These are phyloP conservation scores for Galleria mellonella DNA, from an alignment of 1,140 invertebrate genomes.

Conservation along the genomic window DNA sequence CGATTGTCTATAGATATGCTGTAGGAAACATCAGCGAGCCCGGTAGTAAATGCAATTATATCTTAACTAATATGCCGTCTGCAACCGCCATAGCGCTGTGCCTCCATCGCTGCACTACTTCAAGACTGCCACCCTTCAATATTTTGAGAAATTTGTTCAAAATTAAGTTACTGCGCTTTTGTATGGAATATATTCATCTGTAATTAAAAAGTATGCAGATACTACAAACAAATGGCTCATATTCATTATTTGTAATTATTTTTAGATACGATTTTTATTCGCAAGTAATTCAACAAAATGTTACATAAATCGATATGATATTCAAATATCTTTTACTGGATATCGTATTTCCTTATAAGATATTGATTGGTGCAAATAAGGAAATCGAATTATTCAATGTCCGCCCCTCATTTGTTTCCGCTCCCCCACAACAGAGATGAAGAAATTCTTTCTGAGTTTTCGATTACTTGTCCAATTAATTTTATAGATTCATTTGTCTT, in stretches of 20 bases:
- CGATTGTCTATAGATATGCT: conserved; percentile 64
- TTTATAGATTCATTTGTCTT: conserved; percentile 73
- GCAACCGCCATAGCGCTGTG: conserved; percentile 36
- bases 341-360: conserved; percentile 61
- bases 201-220: no score
- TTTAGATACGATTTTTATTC: neutral
- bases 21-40: conserved; percentile 62
- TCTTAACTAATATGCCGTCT: conserved; percentile 69
- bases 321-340: conserved; percentile 17
- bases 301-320: conserved; percentile 17
- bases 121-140: conserved; percentile 48
- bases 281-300: neutral
- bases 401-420: conserved; percentile 70
- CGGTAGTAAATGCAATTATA: conserved; percentile 70
- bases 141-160: conserved; percentile 47
- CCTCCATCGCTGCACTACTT: conserved; percentile 15
- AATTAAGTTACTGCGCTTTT: conserved; percentile 43
- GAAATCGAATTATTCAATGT: conserved; percentile 74
- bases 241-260: neutral
- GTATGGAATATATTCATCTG: conserved; percentile 10
- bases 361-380: conserved; percentile 73
- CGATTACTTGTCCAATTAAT: conserved; percentile 75
- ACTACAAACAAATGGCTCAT: no score
- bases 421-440: conserved; percentile 66
- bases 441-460: conserved; percentile 74